Conservation (phyloP, 2,113 vertebrate genomes). For the Esox niger region DNA sequence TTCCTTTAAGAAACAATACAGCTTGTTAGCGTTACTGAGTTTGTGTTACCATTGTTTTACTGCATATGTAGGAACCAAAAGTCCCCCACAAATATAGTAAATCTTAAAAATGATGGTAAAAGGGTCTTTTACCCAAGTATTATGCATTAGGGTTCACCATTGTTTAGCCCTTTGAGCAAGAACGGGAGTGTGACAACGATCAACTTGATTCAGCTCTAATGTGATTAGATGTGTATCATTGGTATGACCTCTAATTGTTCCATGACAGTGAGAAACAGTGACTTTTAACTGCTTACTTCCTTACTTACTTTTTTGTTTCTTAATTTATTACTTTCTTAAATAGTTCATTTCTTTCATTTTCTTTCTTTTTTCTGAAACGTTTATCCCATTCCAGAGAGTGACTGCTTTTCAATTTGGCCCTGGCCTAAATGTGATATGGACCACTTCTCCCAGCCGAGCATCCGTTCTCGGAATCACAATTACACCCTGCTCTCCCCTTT, state of each 20-base stretch:
- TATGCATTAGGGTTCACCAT: too few relatives aligned
- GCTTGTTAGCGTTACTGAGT: background rate
- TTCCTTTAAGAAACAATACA: background rate
- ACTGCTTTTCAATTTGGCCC: slow-evolving; percentile 39
- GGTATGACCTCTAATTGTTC: background rate
- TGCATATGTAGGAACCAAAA: too few relatives aligned
- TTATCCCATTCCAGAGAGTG: slow-evolving; percentile 30
- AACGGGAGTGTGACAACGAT: background rate
- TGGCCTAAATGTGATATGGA: slow-evolving; percentile 35
- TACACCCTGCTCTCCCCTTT: slow-evolving; percentile 32
- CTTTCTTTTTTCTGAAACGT: too few relatives aligned
- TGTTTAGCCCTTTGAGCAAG: background rate
- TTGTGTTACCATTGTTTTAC: background rate
- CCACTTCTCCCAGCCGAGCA: slow-evolving; percentile 15
- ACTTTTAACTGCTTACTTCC: slow-evolving; percentile 11
- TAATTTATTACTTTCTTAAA: too few relatives aligned
- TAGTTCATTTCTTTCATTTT: too few relatives aligned
- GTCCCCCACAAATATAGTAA: too few relatives aligned
- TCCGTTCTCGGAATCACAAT: slow-evolving; percentile 48
- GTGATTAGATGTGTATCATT: background rate
- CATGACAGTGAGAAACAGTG: slow-evolving; percentile 21
- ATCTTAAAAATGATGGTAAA: too few relatives aligned
- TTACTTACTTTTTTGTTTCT: slow-evolving; percentile 27
- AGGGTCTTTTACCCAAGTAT: too few relatives aligned
- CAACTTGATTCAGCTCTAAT: background rate